phyloP scores from a whole-genome alignment of 2,888 invertebrate genomes.

The Syritta pipiens region DNA sequence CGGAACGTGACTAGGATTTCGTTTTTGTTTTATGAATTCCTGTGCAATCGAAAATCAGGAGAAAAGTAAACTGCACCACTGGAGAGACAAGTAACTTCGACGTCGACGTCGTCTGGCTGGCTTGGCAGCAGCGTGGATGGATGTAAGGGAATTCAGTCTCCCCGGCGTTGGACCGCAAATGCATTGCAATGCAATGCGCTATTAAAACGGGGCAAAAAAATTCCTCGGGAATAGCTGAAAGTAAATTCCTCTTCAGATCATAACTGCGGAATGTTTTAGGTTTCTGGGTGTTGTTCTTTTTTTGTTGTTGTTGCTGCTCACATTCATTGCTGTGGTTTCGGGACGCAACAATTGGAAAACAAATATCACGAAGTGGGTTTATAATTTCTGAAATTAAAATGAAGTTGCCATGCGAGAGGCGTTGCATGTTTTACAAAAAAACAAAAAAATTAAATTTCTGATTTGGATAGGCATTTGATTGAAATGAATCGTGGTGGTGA shows the following conservation, averaged over 20 bases:
- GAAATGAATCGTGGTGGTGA: neutral
- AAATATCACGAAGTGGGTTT: constrained; percentile 16
- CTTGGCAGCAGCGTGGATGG: no score
- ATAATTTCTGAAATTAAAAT: constrained; percentile 6
- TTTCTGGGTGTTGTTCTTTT: neutral
- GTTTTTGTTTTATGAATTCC: neutral
- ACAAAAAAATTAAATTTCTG: neutral
- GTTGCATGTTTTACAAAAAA: neutral
- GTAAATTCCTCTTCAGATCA: constrained; percentile 43
- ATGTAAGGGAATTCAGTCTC: no score
- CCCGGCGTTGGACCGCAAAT: constrained; percentile 1
- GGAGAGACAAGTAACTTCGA: no score
- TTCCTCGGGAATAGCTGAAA: constrained; percentile 27
- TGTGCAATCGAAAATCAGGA: constrained; percentile 9
- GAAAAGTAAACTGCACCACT: no score
- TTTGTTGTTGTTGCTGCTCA: no score
- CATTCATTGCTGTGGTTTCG: neutral
- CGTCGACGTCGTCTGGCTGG: no score
- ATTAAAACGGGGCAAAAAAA: constrained; percentile 18
- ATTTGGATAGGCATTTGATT: constrained; percentile 6
- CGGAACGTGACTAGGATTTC: constrained; percentile 37
- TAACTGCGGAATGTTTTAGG: constrained; percentile 26
- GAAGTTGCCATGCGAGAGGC: constrained; percentile 3
- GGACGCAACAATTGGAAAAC: constrained; percentile 27
- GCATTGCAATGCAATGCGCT: constrained; percentile 31